Conservation (phyloP, 1,140 invertebrate species). For the Melitaea cinxia region DNA sequence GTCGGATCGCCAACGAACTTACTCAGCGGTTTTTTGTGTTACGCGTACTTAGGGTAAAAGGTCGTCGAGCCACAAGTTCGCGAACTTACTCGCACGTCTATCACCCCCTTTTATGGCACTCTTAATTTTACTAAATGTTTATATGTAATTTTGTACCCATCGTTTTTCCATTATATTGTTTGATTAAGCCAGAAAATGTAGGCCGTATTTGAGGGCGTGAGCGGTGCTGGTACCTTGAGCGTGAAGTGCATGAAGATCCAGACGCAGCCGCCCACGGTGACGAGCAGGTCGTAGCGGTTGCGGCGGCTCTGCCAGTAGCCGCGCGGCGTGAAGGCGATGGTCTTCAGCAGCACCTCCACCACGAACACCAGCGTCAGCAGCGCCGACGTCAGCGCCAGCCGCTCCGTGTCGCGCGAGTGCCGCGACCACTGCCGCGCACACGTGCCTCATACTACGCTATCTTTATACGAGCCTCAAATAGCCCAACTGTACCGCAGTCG, state of each 20-base stretch:
- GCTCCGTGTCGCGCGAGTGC: slow-evolving; percentile 84
- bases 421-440: slow-evolving; percentile 30
- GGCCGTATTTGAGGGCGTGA: not conserved
- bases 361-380: slow-evolving; percentile 92
- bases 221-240: slow-evolving; percentile 84
- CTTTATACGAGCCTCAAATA: no score
- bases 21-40: no score
- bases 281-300: slow-evolving; percentile 98
- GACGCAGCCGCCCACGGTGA: slow-evolving; percentile 97
- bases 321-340: slow-evolving; percentile 97
- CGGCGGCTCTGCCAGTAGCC: slow-evolving; percentile 99
- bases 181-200: not conserved
- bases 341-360: slow-evolving; percentile 98
- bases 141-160: no score
- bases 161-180: no score
- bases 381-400: slow-evolving; percentile 93
- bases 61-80: no score
- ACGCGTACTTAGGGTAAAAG: no score
- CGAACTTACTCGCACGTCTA: no score
- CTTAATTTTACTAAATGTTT: no score
- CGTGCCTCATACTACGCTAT: no score
- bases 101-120: no score
- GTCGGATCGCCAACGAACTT: no score
- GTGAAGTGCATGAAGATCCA: slow-evolving; percentile 98
- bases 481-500: no score